phyloP scores from a whole-genome alignment of 2,113 vertebrate genomes.

The Etheostoma spectabile region DNA sequence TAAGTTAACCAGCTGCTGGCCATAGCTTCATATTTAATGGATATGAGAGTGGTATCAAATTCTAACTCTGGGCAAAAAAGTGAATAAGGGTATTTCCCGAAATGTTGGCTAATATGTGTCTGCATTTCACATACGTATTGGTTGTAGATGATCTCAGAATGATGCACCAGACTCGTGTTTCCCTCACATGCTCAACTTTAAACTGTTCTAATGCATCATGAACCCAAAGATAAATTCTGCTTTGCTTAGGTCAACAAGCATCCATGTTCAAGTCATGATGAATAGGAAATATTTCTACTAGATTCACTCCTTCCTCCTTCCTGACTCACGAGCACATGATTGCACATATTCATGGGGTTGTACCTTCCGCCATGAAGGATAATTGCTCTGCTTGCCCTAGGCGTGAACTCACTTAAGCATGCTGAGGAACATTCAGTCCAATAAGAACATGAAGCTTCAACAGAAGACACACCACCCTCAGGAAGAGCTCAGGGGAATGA shows the following conservation, averaged over 20 bases:
- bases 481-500: conserved; percentile 18
- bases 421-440: conserved; percentile 21
- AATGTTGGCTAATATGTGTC: not conserved
- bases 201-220: conserved; percentile 21
- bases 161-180: not conserved
- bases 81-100: not conserved
- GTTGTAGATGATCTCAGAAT: not conserved
- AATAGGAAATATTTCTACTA: conserved; percentile 8
- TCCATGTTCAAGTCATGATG: conserved; percentile 2
- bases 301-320: conserved; percentile 15
- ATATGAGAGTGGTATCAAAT: not conserved
- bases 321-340: conserved; percentile 32
- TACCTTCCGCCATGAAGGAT: conserved; percentile 50
- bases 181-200: not conserved
- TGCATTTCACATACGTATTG: not conserved
- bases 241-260: conserved; percentile 5
- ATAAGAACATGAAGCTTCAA: conserved; percentile 21
- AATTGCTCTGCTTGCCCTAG: conserved; percentile 51
- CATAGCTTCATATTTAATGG: not conserved
- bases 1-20: not conserved
- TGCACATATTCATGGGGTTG: conserved; percentile 51
- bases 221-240: not conserved
- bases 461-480: conserved; percentile 13
- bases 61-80: not conserved
- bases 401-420: conserved; percentile 57